Percentiles rank a stretch among this genome's conserved stretches.
Evolutionary conservation across 2,888 invertebrate species (phyloP).

Genomic region (Caradrina kadenii): DNA sequence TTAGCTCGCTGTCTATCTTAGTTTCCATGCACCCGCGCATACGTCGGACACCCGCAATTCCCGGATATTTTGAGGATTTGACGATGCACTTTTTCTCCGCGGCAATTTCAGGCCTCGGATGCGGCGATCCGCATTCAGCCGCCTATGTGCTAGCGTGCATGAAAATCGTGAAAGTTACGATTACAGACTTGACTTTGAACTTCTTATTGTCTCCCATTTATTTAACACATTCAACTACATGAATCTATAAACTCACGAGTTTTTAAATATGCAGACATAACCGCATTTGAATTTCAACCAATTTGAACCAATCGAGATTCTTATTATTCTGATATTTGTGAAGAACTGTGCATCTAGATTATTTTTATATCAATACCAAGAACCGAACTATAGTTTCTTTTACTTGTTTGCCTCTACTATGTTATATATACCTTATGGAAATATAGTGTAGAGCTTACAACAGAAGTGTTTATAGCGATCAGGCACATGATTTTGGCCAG

Average conservation of each 20-base stretch:
- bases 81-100: background rate
- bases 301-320: too few relatives aligned
- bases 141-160: background rate
- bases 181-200: background rate
- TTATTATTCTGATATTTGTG: too few relatives aligned
- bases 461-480: slow-evolving; percentile 31
- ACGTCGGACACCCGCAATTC: background rate
- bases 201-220: background rate
- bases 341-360: too few relatives aligned
- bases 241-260: background rate
- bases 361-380: too few relatives aligned
- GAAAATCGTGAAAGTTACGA: background rate
- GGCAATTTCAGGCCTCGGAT: background rate
- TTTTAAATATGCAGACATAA: background rate
- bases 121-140: background rate
- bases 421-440: background rate
- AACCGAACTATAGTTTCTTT: background rate
- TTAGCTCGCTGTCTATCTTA: slow-evolving; percentile 32
- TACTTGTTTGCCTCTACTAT: background rate
- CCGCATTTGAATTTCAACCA: background rate
- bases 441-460: slow-evolving; percentile 13
- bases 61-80: slow-evolving; percentile 4
- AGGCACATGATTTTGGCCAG: slow-evolving; percentile 55
- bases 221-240: background rate
- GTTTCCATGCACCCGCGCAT: slow-evolving; percentile 20